A percentile compares a stretch with the other conserved stretches of the same genome.
phyloP scores from a whole-genome alignment of 2,888 invertebrate genomes.

The Hypsopygia costalis region DNA sequence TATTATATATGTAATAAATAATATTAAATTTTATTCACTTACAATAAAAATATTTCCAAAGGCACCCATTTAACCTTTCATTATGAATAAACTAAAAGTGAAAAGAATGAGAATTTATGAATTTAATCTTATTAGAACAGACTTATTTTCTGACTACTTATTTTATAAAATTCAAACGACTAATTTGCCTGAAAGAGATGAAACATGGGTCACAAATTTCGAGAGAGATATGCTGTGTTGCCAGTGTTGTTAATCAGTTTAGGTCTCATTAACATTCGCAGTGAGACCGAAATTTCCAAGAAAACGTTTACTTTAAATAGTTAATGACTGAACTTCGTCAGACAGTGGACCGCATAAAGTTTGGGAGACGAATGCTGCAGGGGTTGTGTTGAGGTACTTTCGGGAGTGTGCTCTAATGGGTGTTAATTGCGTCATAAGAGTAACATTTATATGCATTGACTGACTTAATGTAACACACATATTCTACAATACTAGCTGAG shows the following conservation, averaged over 20 bases:
- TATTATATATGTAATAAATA: too few relatives aligned
- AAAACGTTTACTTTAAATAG: slow-evolving; percentile 11
- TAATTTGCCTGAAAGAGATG: neutral
- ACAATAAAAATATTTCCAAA: too few relatives aligned
- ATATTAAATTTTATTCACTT: too few relatives aligned
- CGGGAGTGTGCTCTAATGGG: neutral
- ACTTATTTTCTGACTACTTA: neutral
- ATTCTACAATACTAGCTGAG: too few relatives aligned
- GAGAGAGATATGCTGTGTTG: neutral
- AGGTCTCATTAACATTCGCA: slow-evolving; percentile 6
- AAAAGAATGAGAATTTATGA: neutral
- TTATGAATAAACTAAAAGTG: too few relatives aligned
- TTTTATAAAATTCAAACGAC: neutral
- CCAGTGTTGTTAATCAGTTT: slow-evolving; percentile 8
- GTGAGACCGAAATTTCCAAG: slow-evolving; percentile 4
- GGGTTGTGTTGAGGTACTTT: neutral
- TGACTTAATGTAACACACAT: too few relatives aligned
- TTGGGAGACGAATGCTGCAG: neutral
- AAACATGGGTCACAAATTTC: neutral
- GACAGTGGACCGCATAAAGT: slow-evolving; percentile 9
- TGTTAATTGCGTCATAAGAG: neutral
- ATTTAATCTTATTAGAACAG: neutral
- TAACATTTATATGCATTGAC: too few relatives aligned
- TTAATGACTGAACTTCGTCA: slow-evolving; percentile 7
- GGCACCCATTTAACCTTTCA: too few relatives aligned